phyloP scores from a whole-genome alignment of 2,113 vertebrate genomes.

The Salminus brasiliensis region DNA sequence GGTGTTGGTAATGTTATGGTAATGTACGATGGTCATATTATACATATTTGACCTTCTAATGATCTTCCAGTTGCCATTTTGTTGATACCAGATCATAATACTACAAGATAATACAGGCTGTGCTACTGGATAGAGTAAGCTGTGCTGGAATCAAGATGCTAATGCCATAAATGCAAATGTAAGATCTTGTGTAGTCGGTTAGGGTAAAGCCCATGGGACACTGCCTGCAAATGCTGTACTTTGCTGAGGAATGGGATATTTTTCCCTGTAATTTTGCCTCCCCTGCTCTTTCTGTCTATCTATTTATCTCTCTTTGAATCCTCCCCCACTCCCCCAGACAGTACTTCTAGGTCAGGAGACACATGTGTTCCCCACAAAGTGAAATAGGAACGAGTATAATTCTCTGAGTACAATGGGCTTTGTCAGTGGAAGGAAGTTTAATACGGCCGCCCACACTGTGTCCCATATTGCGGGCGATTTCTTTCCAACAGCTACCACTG shows the following conservation, averaged over 20 bases:
- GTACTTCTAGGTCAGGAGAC: constrained; percentile 4
- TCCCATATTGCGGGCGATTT: background rate
- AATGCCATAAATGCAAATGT: too few species aligned
- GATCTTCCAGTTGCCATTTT: too few species aligned
- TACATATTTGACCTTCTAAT: too few species aligned
- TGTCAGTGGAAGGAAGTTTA: constrained; percentile 7
- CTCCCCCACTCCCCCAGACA: background rate
- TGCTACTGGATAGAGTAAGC: background rate
- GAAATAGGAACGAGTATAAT: background rate
- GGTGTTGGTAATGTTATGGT: too few species aligned
- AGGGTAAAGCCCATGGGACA: background rate
- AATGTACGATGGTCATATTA: too few species aligned
- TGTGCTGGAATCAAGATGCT: background rate
- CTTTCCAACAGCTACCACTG: background rate
- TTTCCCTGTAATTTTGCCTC: background rate
- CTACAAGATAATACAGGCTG: background rate
- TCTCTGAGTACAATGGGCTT: constrained; percentile 3
- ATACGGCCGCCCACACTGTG: background rate
- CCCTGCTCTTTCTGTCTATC: background rate
- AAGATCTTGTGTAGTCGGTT: too few species aligned
- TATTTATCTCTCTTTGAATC: background rate
- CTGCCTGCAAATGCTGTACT: background rate
- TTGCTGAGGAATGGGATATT: background rate
- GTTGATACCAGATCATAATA: too few species aligned
- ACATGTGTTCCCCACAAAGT: background rate